Conservation (phyloP, 2,888 invertebrate genomes). For the Morpho achilles region DNA sequence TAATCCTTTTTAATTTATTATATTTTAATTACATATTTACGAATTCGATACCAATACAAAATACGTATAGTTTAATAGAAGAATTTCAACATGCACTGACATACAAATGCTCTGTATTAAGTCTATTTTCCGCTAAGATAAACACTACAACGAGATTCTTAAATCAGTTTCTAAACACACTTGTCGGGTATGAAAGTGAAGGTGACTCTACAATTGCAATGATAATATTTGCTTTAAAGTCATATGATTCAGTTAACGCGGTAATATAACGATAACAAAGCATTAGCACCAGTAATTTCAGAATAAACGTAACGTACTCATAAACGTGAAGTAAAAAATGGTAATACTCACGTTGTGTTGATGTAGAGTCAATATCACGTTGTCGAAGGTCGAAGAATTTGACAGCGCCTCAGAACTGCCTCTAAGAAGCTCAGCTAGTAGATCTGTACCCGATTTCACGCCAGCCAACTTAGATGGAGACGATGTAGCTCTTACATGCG, state of each 20-base stretch:
- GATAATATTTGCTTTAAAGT: conserved; percentile 5
- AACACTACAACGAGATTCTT: conserved; percentile 54
- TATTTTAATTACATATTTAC: too few species aligned
- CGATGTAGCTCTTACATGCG: conserved; percentile 88
- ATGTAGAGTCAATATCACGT: conserved; percentile 71
- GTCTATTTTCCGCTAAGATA: conserved; percentile 59
- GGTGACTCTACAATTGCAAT: conserved; percentile 18
- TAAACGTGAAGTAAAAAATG: too few species aligned
- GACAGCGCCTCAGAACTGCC: conserved; percentile 89
- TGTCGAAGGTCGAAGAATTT: conserved; percentile 75
- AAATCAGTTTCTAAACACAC: conserved; percentile 49
- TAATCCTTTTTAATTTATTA: too few species aligned
- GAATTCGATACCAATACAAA: too few species aligned
- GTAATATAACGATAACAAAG: not conserved
- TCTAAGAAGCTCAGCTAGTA: conserved; percentile 86
- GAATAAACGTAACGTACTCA: not conserved
- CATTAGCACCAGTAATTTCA: not conserved
- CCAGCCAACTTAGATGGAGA: conserved; percentile 88
- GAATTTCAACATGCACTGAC: conserved; percentile 32
- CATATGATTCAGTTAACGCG: conserved; percentile 1
- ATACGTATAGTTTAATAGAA: too few species aligned
- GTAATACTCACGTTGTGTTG: conserved; percentile 70
- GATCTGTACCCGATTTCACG: conserved; percentile 75
- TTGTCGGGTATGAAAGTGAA: conserved; percentile 32
- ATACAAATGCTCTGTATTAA: conserved; percentile 39